Evolutionary conservation across 2,888 invertebrate genomes (phyloP), one percentile per base, ranked within the genome.

Genomic region (Cenopis cana): DNA sequence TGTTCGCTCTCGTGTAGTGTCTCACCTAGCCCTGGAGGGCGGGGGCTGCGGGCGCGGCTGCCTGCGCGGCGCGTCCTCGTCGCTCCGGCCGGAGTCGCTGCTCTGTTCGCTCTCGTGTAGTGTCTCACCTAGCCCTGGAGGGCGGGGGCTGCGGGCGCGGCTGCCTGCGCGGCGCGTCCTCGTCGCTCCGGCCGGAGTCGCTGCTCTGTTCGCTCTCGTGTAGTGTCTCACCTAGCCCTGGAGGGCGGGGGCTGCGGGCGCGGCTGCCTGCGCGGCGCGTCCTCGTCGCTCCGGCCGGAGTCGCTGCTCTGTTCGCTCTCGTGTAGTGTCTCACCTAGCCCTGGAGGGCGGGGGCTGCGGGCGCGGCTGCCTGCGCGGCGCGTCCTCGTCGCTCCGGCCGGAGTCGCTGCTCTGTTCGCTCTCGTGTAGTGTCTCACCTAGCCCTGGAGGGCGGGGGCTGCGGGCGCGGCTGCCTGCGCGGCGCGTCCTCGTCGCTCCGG

Each of bases 51-150:
- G 74, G 73, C 73, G 73, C 50, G 56, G 68, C 72, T 6, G 83
- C 77, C 12, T 83, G 73, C 38, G 85, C 78, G 61, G 86, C 77
- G 52, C 81, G 76, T 91, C 90, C 77, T 92, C 89, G 73, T 90
- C 90, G 72, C 90, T 89, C 64, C 85, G 82, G 3, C 83, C 89
- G 76, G 89, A 89, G 68, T 82, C 87, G 0, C 84, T 83, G 79
- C 90, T 89, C 80, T 87, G 88, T 75, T 90, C 90, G 77, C 90
- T 90, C 20, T 86, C 87, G 18, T 84, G n/a, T n/a, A n/a, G n/a
- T n/a, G n/a, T n/a, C n/a, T n/a, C n/a, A 80, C 80, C 75, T 74
- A 50, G 69, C 72, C 38, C 77, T 73, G 8, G 71, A 41, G 0
- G 76, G 74, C 20, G 79, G 76, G 10, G 76, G 73, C 36, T 49